Evolutionary conservation across 2,113 vertebrate genomes (phyloP).

Genomic region (Gambusia affinis): DNA sequence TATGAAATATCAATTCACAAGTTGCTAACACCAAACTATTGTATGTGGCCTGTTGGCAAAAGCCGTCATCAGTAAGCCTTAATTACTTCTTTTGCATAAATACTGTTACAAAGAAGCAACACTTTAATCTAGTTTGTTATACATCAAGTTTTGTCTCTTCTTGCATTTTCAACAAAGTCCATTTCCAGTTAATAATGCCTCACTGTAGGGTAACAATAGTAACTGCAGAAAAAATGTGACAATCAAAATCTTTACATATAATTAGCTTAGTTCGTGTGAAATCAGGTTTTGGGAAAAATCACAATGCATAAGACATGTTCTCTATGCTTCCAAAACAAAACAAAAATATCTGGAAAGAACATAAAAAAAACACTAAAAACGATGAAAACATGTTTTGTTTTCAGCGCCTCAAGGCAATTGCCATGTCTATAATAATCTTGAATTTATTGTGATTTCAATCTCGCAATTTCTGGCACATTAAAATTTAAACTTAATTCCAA

Average conservation of each 20-base stretch:
- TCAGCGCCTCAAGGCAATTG: neutral
- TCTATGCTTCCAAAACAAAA: too few species aligned
- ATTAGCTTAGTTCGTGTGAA: neutral
- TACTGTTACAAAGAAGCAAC: neutral
- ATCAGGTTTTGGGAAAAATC: neutral
- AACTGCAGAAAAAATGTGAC: neutral
- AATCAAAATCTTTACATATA: neutral
- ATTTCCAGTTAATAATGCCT: neutral
- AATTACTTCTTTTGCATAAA: neutral
- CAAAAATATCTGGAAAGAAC: neutral
- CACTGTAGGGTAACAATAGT: neutral
- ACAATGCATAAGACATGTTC: neutral
- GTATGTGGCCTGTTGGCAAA: too few species aligned
- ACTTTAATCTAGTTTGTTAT: neutral
- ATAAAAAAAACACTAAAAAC: too few species aligned
- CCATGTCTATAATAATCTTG: neutral
- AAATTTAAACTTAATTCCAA: neutral
- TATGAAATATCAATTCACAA: too few species aligned
- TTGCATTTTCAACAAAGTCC: neutral
- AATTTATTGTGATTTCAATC: neutral
- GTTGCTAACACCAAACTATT: too few species aligned
- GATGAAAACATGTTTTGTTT: too few species aligned
- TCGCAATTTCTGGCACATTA: neutral
- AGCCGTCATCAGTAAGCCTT: too few species aligned
- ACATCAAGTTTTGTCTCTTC: neutral